Evolutionary conservation across 2,113 vertebrate genomes (phyloP).

Genomic region (Istiophorus platypterus): DNA sequence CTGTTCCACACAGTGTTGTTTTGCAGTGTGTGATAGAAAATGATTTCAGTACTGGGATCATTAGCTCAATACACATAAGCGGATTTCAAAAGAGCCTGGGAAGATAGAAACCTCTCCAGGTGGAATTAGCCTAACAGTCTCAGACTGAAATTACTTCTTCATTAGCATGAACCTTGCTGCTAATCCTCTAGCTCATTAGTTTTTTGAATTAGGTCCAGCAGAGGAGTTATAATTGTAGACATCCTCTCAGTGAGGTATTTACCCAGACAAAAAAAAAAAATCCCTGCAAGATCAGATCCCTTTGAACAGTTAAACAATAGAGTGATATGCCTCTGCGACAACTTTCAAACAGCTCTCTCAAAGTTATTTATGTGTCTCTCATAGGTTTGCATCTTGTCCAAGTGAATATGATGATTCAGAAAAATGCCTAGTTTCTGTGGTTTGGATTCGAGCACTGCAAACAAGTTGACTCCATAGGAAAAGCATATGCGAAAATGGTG

Average conservation of each 20-base stretch:
- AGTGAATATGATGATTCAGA: slow-evolving; percentile 17
- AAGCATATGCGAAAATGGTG: slow-evolving; percentile 1
- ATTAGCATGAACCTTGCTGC: slow-evolving; percentile 52
- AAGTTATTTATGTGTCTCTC: slow-evolving; percentile 14
- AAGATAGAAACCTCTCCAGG: slow-evolving; percentile 24
- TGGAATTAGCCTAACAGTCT: slow-evolving; percentile 26
- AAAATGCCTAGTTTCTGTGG: slow-evolving; percentile 5
- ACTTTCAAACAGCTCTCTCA: slow-evolving; percentile 7
- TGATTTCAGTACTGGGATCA: slow-evolving; percentile 51
- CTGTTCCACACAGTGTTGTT: slow-evolving; percentile 5
- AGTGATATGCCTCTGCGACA: not conserved
- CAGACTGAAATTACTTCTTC: slow-evolving; percentile 48
- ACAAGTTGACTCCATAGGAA: not conserved
- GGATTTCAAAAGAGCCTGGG: slow-evolving; percentile 56
- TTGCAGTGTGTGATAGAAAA: slow-evolving; percentile 47
- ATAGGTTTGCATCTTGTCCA: not conserved
- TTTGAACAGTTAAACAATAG: slow-evolving; percentile 14
- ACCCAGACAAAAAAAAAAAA: slow-evolving; percentile 36
- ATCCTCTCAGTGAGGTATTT: slow-evolving; percentile 46
- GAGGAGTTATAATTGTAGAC: slow-evolving; percentile 39
- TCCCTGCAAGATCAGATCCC: not conserved
- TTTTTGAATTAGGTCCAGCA: slow-evolving; percentile 55
- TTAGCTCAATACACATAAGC: slow-evolving; percentile 57
- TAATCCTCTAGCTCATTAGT: slow-evolving; percentile 68
- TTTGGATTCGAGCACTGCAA: not conserved